Conservation (phyloP, 2,113 vertebrate species). For the Eubucco bourcierii region DNA sequence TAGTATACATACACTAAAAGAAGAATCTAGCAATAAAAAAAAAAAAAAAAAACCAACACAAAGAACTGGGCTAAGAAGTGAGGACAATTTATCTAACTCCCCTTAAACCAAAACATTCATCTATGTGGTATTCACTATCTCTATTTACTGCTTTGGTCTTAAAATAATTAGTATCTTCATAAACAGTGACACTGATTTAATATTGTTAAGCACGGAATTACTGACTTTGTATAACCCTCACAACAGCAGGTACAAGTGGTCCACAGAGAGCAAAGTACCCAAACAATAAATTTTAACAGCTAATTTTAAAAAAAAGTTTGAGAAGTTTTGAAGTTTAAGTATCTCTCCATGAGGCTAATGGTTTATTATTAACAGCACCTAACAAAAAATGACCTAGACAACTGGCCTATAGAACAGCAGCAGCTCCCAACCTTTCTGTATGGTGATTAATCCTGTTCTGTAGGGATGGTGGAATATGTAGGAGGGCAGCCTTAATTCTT, state of each 20-base stretch:
- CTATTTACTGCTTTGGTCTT: not conserved
- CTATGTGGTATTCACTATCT: slow-evolving; percentile 26
- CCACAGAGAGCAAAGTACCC: slow-evolving; percentile 49
- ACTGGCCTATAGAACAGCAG: not conserved
- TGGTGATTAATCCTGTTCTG: not conserved
- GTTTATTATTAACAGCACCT: slow-evolving; percentile 11
- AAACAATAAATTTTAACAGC: slow-evolving; percentile 54
- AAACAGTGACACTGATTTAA: slow-evolving; percentile 1
- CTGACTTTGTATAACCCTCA: slow-evolving; percentile 29
- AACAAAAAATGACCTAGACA: not conserved
- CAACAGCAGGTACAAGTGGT: slow-evolving; percentile 47
- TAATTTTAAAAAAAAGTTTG: slow-evolving; percentile 43
- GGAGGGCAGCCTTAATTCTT: not conserved
- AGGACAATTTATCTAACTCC: slow-evolving; percentile 53
- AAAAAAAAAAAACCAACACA: not conserved
- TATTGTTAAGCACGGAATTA: not conserved
- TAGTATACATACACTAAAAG: slow-evolving; percentile 40
- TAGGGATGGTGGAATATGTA: not conserved
- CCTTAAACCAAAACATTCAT: slow-evolving; percentile 34
- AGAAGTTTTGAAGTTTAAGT: slow-evolving; percentile 52
- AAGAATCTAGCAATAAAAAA: slow-evolving; percentile 29
- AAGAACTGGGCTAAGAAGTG: not conserved
- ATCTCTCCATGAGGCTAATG: not conserved
- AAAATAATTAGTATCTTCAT: not conserved
- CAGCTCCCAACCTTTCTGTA: not conserved